Conservation (phyloP, 1,140 invertebrate genomes). For the Eurosta solidaginis region DNA sequence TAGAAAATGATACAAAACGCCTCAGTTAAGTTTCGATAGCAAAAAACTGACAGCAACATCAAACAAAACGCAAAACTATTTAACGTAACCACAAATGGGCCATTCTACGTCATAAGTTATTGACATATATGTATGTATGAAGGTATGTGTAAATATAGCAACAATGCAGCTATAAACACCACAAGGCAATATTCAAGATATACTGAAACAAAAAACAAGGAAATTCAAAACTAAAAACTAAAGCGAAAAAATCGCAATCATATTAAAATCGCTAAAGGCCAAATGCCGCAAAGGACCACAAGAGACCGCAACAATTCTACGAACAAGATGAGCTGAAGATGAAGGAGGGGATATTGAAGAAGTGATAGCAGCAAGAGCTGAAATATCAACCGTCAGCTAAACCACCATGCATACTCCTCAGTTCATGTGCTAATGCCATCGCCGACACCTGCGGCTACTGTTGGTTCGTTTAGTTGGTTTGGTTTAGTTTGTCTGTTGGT, state of each 20-base stretch:
- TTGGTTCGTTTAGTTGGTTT: no score
- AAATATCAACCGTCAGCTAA: no score
- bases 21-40: no score
- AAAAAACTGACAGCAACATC: no score
- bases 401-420: no score
- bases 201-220: not conserved
- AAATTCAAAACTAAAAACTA: not conserved
- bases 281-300: not conserved
- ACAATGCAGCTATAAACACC: no score
- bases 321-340: not conserved
- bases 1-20: no score
- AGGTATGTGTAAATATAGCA: not conserved
- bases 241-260: not conserved
- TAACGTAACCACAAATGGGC: no score
- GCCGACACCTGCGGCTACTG: not conserved
- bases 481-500: not conserved
- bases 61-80: no score
- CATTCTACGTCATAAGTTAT: no score
- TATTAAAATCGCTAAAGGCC: not conserved
- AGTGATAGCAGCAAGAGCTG: not conserved
- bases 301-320: not conserved
- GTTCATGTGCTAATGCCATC: not conserved
- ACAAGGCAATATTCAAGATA: no score
- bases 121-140: not conserved
- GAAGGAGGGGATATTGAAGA: not conserved